phyloP scores from a whole-genome alignment of 2,888 invertebrate species.

The Polymixis lichenea region DNA sequence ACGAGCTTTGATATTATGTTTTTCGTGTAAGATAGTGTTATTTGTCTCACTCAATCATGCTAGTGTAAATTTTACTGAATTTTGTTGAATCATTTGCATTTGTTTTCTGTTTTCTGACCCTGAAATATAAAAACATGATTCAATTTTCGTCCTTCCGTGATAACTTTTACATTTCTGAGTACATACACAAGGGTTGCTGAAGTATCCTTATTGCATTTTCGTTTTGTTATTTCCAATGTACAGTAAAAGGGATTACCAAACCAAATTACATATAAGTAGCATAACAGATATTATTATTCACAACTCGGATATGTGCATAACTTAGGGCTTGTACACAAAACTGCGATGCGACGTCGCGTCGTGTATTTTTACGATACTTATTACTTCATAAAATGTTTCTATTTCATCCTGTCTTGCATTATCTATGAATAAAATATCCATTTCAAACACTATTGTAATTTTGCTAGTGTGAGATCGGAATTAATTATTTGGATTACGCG shows the following conservation, averaged over 20 bases:
- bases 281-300: constrained; percentile 13
- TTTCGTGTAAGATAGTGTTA: not conserved
- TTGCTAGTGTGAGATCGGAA: too few species aligned
- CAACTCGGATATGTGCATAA: not conserved
- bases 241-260: constrained; percentile 3
- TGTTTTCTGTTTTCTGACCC: not conserved
- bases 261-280: constrained; percentile 19
- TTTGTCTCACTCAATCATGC: not conserved
- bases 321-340: too few species aligned
- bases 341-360: too few species aligned
- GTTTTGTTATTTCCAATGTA: not conserved
- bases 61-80: not conserved
- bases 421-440: too few species aligned
- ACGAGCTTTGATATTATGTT: not conserved
- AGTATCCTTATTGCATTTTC: not conserved
- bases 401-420: too few species aligned
- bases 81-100: not conserved
- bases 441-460: too few species aligned
- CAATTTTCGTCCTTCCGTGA: too few species aligned
- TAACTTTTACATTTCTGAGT: not conserved
- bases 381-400: too few species aligned
- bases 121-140: too few species aligned
- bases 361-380: too few species aligned
- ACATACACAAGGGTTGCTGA: not conserved
- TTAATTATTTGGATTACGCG: too few species aligned